Evolutionary conservation across 2,113 vertebrate species (phyloP).

Genomic region (Prunella fulvescens): DNA sequence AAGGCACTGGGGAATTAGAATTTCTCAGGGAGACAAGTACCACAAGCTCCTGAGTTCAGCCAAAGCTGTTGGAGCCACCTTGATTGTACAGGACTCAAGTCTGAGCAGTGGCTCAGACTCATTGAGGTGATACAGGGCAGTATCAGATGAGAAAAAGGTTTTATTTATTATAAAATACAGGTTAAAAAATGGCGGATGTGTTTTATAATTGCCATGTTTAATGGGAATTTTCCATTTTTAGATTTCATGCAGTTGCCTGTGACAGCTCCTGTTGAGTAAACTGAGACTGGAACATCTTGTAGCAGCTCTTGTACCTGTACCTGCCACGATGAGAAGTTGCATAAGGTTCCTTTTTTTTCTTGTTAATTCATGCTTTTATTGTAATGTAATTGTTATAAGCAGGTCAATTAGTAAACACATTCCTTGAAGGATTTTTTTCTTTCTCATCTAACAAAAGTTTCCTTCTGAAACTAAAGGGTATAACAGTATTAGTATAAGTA

Average conservation of each 20-base stretch:
- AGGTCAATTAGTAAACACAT: constrained; percentile 42
- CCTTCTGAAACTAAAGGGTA: constrained; percentile 1
- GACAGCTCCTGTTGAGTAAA: constrained; percentile 2
- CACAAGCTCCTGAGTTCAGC: neutral
- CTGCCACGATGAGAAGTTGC: constrained; percentile 49
- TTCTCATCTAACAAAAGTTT: neutral
- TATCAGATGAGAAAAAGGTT: neutral
- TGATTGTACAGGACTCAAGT: neutral
- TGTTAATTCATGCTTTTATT: constrained; percentile 27
- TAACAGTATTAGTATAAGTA: constrained; percentile 1
- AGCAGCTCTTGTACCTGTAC: neutral
- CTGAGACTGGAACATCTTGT: neutral
- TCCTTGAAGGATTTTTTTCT: constrained; percentile 25
- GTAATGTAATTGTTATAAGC: constrained; percentile 12
- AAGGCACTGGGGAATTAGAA: neutral
- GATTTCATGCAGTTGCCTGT: neutral
- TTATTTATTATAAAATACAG: neutral
- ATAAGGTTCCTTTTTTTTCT: constrained; percentile 55
- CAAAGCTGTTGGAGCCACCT: neutral
- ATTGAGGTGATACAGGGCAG: neutral
- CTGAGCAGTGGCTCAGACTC: too few species aligned
- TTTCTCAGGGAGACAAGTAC: neutral
- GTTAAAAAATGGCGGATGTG: neutral
- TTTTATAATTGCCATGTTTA: neutral
- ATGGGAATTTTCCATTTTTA: constrained; percentile 24